phyloP scores from a whole-genome alignment of 1,140 invertebrate genomes.

The Anoplophora glabripennis region DNA sequence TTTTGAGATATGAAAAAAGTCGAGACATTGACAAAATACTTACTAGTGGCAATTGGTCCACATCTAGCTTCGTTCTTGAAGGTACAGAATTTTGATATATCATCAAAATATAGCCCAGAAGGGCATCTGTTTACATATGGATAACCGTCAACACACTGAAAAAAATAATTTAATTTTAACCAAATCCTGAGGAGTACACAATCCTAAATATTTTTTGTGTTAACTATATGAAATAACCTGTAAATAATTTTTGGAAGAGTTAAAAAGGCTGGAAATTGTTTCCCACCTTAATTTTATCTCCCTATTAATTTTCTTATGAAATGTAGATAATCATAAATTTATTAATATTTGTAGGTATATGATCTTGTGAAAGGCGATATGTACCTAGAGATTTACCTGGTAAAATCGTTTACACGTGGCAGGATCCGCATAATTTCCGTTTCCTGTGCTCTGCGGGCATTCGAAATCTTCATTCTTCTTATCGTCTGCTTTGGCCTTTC shows the following conservation, averaged over 20 bases:
- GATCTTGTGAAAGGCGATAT: background rate
- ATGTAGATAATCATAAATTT: too few species aligned
- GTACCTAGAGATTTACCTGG: conserved; percentile 59
- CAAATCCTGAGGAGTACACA: too few species aligned
- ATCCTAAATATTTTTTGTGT: too few species aligned
- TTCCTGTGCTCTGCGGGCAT: conserved; percentile 73
- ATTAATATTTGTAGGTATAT: too few species aligned
- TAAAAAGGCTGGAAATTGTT: too few species aligned
- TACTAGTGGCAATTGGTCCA: conserved; percentile 82
- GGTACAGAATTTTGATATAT: conserved; percentile 85
- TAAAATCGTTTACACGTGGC: conserved; percentile 83
- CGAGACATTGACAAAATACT: too few species aligned
- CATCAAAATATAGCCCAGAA: conserved; percentile 85
- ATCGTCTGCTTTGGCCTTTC: conserved; percentile 21
- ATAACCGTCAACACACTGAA: conserved; percentile 82
- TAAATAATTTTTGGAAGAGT: too few species aligned
- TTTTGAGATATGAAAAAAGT: too few species aligned
- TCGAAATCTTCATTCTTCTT: conserved; percentile 64
- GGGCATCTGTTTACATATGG: conserved; percentile 85
- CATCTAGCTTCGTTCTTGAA: conserved; percentile 89
- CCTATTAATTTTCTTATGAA: too few species aligned
- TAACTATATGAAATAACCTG: too few species aligned
- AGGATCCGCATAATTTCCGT: conserved; percentile 89
- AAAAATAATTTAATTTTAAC: too few species aligned
- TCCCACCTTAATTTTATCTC: too few species aligned